Evolutionary conservation across 1,140 invertebrate genomes (phyloP).

Genomic region (Chrysopa pallens): DNA sequence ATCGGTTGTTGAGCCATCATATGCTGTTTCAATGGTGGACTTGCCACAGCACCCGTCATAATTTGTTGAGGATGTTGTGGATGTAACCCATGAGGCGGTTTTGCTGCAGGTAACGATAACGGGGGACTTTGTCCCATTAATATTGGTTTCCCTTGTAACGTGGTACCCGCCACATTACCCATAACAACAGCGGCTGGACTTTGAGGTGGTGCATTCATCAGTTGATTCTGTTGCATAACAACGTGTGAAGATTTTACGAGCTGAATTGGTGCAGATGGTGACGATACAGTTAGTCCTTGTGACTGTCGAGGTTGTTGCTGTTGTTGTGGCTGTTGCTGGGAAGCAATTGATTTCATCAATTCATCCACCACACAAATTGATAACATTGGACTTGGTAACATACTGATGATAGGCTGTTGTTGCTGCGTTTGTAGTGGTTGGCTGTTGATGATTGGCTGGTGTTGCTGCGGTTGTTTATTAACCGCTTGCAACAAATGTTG

Average conservation of each 20-base stretch:
- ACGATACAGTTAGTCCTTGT: background rate
- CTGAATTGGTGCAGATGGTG: too few species aligned
- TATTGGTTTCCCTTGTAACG: slow-evolving; percentile 3
- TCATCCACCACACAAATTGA: too few species aligned
- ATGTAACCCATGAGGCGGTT: slow-evolving; percentile 13
- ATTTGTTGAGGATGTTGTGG: slow-evolving; percentile 21
- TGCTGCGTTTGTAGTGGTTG: too few species aligned
- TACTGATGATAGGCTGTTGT: too few species aligned
- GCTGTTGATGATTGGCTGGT: too few species aligned
- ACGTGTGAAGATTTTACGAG: slow-evolving; percentile 1
- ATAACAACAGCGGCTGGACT: slow-evolving; percentile 3
- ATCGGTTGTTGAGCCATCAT: slow-evolving; percentile 25
- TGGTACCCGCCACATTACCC: background rate
- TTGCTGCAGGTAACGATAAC: background rate
- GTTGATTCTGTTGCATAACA: slow-evolving; percentile 11
- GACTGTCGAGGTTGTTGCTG: slow-evolving; percentile 3
- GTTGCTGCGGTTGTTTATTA: slow-evolving; percentile 8
- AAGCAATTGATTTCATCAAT: too few species aligned
- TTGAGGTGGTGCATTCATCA: slow-evolving; percentile 11
- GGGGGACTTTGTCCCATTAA: background rate
- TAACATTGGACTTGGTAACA: too few species aligned
- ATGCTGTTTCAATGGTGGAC: slow-evolving; percentile 33
- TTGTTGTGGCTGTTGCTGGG: slow-evolving; percentile 8
- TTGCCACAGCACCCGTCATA: slow-evolving; percentile 31
- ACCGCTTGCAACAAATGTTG: slow-evolving; percentile 26